Evolutionary conservation across 2,113 vertebrate genomes (phyloP).

Genomic region (Cephalopterus ornatus): DNA sequence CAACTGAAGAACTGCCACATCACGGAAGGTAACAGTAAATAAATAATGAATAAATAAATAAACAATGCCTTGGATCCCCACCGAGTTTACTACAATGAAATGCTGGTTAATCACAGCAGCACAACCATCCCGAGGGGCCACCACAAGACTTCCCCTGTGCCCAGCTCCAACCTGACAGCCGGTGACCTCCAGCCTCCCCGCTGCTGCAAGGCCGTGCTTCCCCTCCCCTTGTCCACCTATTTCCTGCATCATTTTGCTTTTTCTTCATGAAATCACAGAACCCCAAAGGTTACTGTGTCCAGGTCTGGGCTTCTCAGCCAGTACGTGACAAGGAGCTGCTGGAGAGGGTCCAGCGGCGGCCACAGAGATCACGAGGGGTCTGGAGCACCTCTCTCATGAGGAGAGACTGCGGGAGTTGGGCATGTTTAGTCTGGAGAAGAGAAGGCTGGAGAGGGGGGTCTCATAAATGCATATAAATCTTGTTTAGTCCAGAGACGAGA

Average conservation of each 20-base stretch:
- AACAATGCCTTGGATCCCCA: background rate
- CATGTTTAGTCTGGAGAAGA: background rate
- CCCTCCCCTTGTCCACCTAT: accelerated
- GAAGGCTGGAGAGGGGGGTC: background rate
- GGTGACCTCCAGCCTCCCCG: background rate
- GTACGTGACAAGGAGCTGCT: background rate
- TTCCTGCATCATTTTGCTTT: too few species aligned
- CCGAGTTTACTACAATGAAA: background rate
- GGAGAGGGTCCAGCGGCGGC: too few species aligned
- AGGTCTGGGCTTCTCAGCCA: background rate
- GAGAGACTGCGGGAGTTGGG: too few species aligned
- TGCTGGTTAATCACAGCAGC: background rate
- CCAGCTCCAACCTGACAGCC: background rate
- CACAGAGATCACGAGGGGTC: too few species aligned
- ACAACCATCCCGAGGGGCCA: too few species aligned
- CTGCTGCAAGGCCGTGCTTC: too few species aligned
- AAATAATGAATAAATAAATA: too few species aligned
- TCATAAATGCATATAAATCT: too few species aligned
- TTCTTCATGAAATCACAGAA: too few species aligned
- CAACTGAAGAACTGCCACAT: background rate
- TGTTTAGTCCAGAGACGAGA: background rate
- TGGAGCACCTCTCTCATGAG: background rate
- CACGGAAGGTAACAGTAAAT: too few species aligned
- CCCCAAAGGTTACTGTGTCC: background rate
- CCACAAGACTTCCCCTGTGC: background rate